Evolutionary conservation across 2,113 vertebrate species (phyloP).

Genomic region (Psittacula cyanocephala): DNA sequence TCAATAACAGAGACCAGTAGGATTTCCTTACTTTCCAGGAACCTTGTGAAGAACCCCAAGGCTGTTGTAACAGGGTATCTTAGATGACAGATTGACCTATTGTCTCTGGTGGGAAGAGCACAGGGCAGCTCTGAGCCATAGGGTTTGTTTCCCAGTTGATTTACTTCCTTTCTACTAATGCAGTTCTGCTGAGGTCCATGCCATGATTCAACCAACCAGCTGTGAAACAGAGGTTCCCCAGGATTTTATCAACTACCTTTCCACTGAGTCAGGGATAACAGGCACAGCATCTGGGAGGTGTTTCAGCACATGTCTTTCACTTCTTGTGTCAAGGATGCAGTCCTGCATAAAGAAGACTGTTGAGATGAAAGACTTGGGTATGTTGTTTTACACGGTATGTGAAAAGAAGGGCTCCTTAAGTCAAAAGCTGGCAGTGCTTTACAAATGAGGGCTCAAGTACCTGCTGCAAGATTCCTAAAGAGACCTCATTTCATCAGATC

Average conservation of each 20-base stretch:
- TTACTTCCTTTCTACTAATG: neutral
- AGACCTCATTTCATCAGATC: neutral
- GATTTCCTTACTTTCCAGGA: neutral
- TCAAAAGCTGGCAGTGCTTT: neutral
- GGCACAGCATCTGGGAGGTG: neutral
- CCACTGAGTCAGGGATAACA: neutral
- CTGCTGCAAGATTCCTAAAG: neutral
- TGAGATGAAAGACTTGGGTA: neutral
- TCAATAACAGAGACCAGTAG: neutral
- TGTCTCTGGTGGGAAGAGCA: neutral
- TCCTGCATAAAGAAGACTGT: neutral
- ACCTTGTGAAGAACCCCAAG: neutral
- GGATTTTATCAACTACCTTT: neutral
- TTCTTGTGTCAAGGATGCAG: neutral
- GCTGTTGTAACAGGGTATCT: neutral
- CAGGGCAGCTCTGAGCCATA: neutral
- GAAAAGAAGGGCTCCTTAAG: neutral
- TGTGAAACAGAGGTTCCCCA: neutral
- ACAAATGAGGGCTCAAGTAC: neutral
- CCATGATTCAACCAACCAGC: neutral
- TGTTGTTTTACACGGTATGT: neutral
- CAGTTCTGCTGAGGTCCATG: neutral
- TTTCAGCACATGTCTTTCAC: neutral
- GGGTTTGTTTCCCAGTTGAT: neutral
- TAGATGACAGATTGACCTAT: neutral